phyloP scores from a whole-genome alignment of 2,888 invertebrate genomes.

The Helleia helle region DNA sequence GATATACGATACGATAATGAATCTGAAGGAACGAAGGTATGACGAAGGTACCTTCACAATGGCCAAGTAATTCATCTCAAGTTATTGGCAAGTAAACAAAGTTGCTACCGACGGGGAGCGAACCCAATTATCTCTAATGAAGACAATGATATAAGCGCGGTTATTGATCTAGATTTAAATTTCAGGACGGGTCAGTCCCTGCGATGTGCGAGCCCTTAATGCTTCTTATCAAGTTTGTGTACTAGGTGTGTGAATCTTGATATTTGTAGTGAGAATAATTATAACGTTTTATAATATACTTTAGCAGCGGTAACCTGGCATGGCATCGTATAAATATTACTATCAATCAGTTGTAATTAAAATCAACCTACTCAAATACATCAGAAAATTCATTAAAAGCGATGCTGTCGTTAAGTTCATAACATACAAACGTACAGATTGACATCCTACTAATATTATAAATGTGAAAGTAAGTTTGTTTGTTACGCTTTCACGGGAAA shows the following conservation, averaged over 20 bases:
- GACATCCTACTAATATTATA: no score
- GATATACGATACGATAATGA: slow-evolving; percentile 12
- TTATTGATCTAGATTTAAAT: slow-evolving; percentile 75
- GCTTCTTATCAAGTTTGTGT: slow-evolving; percentile 61
- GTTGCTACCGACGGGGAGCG: slow-evolving; percentile 64
- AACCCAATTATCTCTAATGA: slow-evolving; percentile 76
- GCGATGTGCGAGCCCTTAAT: slow-evolving; percentile 70
- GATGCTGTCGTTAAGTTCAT: no score
- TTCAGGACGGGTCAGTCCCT: slow-evolving; percentile 74
- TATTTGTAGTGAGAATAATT: slow-evolving; percentile 23
- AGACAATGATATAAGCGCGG: slow-evolving; percentile 75
- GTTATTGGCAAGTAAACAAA: slow-evolving; percentile 69
- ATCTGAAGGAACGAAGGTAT: slow-evolving; percentile 14
- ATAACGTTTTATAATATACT: no score
- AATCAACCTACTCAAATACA: no score
- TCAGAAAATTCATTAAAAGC: no score
- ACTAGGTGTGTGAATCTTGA: slow-evolving; percentile 32
- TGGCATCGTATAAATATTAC: no score
- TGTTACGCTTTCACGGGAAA: no score
- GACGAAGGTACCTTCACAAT: slow-evolving; percentile 36
- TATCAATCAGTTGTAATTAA: no score
- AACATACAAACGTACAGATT: no score
- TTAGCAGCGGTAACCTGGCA: no score
- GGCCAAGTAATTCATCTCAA: slow-evolving; percentile 70
- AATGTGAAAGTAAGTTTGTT: no score